A percentile compares a stretch with the other conserved stretches of the same genome.
phyloP scores from a whole-genome alignment of 2,113 vertebrate species.

The Microtus pennsylvanicus region DNA sequence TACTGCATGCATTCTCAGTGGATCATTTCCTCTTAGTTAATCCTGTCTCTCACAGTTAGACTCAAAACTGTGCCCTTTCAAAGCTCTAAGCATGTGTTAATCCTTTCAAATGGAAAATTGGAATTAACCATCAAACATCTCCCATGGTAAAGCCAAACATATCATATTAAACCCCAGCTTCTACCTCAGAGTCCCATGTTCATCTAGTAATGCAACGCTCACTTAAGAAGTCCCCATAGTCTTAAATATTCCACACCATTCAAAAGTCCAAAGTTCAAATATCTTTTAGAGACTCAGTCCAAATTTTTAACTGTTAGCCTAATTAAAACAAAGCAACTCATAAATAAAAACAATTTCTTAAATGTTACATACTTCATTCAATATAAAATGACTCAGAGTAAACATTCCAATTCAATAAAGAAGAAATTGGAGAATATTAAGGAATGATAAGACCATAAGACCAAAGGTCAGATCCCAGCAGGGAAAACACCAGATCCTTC shows the following conservation, averaged over 20 bases:
- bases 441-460: not conserved
- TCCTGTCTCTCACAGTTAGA: not conserved
- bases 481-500: no score
- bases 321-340: not conserved
- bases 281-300: not conserved
- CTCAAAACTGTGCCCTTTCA: not conserved
- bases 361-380: not conserved
- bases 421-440: not conserved
- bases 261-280: not conserved
- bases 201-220: not conserved
- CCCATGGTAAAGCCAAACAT: not conserved
- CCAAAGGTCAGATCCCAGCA: not conserved
- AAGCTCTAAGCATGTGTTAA: not conserved
- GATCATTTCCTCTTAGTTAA: not conserved
- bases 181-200: not conserved
- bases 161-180: not conserved
- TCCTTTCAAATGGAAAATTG: not conserved
- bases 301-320: not conserved
- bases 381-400: not conserved
- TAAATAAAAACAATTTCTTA: not conserved
- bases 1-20: no score
- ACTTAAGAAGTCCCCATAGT: not conserved
- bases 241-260: not conserved
- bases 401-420: not conserved
- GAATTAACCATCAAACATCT: not conserved